Evolutionary conservation across 2,113 vertebrate genomes (phyloP).

Genomic region (Manacus vitellinus): DNA sequence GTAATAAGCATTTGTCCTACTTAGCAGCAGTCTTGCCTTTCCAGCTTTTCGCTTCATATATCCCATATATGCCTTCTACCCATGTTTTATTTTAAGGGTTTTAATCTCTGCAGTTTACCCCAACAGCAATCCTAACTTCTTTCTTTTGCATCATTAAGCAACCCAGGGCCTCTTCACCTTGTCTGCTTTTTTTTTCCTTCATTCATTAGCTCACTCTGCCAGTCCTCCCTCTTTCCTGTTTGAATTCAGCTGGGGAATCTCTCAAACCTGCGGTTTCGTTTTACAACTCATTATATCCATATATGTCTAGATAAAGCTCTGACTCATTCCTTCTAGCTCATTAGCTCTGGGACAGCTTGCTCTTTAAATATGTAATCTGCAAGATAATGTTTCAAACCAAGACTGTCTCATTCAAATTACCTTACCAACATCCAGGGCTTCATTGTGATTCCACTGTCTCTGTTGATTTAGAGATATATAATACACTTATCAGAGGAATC

Average conservation of each 20-base stretch:
- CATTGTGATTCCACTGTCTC: neutral
- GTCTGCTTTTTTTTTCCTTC: neutral
- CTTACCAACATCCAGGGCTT: neutral
- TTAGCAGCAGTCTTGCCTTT: neutral
- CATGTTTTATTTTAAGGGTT: neutral
- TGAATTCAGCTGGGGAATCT: slow-evolving; percentile 6
- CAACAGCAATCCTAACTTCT: neutral
- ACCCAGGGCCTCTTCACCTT: neutral
- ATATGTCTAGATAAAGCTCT: neutral
- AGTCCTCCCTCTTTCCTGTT: neutral
- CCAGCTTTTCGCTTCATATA: neutral
- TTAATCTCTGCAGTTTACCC: neutral
- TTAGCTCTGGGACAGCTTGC: neutral
- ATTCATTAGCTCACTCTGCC: neutral
- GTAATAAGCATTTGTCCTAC: neutral
- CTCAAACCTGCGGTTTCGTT: neutral
- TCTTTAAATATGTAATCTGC: neutral
- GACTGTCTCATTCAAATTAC: neutral
- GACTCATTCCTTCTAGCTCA: neutral
- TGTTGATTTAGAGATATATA: neutral
- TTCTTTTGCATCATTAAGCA: neutral
- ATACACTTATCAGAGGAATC: neutral
- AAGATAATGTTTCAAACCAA: slow-evolving; percentile 10
- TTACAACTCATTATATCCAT: neutral
- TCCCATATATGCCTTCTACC: neutral